Percentiles rank a stretch among this genome's conserved stretches.
phyloP scores from a whole-genome alignment of 2,888 invertebrate species.

The Macrophya annulata region DNA sequence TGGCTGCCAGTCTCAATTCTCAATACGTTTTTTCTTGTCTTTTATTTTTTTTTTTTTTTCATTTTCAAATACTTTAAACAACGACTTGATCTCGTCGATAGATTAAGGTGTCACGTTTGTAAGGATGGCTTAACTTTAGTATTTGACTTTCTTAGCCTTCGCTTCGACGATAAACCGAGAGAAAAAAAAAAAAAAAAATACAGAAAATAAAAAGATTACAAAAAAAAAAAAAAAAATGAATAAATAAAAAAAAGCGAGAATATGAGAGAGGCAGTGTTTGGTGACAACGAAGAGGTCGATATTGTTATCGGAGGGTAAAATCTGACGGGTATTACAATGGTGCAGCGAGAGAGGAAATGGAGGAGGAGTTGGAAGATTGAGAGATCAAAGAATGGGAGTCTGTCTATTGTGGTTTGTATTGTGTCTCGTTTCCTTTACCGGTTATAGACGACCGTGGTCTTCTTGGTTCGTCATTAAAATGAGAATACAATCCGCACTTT shows the following conservation, averaged over 20 bases:
- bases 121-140: background rate
- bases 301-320: slow-evolving; percentile 21
- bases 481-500: slow-evolving; percentile 23
- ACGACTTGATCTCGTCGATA: background rate
- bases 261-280: slow-evolving; percentile 35
- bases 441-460: background rate
- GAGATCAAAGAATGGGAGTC: slow-evolving; percentile 43
- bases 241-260: slow-evolving; percentile 33
- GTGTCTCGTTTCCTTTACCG: slow-evolving; percentile 11
- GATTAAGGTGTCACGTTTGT: background rate
- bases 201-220: background rate
- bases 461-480: slow-evolving; percentile 30
- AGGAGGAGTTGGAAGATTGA: slow-evolving; percentile 20
- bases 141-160: background rate
- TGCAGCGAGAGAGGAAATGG: background rate
- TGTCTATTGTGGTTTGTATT: slow-evolving; percentile 33
- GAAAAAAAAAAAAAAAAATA: slow-evolving; percentile 43
- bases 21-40: background rate
- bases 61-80: background rate
- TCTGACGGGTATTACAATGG: slow-evolving; percentile 41
- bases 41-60: background rate
- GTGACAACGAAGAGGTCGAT: slow-evolving; percentile 32
- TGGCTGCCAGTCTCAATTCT: background rate
- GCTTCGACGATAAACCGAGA: background rate
- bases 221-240: slow-evolving; percentile 43